Percentiles rank a stretch among this genome's conserved stretches.
Evolutionary conservation across 2,113 vertebrate species (phyloP).

Genomic region (Apus apus): DNA sequence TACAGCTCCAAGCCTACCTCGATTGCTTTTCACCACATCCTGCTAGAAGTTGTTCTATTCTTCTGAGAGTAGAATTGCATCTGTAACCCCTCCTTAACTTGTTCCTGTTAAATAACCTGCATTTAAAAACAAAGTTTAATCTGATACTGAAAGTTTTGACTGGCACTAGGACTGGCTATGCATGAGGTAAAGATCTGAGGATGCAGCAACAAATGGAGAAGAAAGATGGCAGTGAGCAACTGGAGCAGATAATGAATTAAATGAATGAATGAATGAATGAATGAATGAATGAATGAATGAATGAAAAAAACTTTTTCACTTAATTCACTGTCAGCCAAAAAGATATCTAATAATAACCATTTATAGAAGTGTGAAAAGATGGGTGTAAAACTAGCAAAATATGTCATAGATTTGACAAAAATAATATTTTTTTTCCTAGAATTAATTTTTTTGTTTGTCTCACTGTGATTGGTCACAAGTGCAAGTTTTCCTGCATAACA

Average conservation of each 20-base stretch:
- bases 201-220: neutral
- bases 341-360: neutral
- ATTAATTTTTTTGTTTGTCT: neutral
- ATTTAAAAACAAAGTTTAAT: neutral
- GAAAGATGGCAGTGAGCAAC: neutral
- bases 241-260: neutral
- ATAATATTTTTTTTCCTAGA: neutral
- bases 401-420: neutral
- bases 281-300: too few species aligned
- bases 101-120: neutral
- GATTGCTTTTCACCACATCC: neutral
- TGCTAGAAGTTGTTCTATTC: neutral
- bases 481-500: neutral
- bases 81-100: neutral
- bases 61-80: neutral
- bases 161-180: neutral
- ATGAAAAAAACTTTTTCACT: neutral
- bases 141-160: neutral
- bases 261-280: too few species aligned
- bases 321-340: neutral
- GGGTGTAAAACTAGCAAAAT: constrained; percentile 4
- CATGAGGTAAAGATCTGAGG: neutral
- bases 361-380: constrained; percentile 1
- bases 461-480: neutral
- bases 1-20: neutral